Evolutionary conservation across 2,888 invertebrate genomes (phyloP).

Genomic region (Drosophila niveifrons): DNA sequence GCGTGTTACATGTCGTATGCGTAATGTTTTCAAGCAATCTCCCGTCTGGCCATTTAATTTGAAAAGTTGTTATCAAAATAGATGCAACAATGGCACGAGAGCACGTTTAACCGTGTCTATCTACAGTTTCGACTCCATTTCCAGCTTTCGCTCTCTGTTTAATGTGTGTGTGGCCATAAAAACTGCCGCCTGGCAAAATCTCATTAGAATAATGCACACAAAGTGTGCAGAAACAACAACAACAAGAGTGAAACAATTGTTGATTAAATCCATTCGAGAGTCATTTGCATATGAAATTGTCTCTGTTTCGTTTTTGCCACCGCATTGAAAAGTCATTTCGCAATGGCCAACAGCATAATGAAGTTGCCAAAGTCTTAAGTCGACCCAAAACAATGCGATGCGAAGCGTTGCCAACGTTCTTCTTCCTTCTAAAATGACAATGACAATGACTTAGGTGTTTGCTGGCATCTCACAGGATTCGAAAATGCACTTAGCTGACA

Average conservation of each 20-base stretch:
- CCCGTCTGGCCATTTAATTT: constrained; percentile 74
- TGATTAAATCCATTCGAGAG: constrained; percentile 80
- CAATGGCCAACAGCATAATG: constrained; percentile 74
- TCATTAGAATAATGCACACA: constrained; percentile 78
- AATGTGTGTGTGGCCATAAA: constrained; percentile 53
- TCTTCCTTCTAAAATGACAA: constrained; percentile 29
- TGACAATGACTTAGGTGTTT: constrained; percentile 66
- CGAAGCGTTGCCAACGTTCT: constrained; percentile 15
- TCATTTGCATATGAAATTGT: constrained; percentile 78
- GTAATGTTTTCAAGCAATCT: constrained; percentile 63
- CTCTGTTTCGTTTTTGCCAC: constrained; percentile 57
- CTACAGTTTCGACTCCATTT: too few relatives aligned
- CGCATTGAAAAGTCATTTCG: constrained; percentile 79
- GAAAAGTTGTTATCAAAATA: constrained; percentile 80
- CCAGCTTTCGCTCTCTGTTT: constrained; percentile 32
- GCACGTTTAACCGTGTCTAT: constrained; percentile 12
- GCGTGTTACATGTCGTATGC: constrained; percentile 72
- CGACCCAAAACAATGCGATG: constrained; percentile 61
- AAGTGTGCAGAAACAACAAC: constrained; percentile 41
- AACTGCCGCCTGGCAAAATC: constrained; percentile 75
- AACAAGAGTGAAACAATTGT: constrained; percentile 61
- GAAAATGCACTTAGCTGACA: constrained; percentile 66
- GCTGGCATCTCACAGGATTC: constrained; percentile 40
- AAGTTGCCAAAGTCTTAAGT: constrained; percentile 77
- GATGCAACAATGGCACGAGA: constrained; percentile 65